Conservation (phyloP, 2,888 invertebrate genomes). For the Brenthis ino region DNA sequence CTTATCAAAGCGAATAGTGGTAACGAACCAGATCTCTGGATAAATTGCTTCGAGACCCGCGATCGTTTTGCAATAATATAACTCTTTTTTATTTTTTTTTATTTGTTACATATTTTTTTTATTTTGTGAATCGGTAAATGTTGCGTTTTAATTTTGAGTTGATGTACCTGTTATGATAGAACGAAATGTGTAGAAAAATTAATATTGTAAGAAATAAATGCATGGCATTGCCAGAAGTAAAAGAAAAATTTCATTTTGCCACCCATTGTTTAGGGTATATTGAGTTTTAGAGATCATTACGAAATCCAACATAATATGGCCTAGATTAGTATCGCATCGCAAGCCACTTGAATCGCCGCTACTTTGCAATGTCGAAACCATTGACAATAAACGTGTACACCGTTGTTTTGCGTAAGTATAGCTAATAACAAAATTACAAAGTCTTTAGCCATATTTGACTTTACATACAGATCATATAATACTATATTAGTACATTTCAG, state of each 20-base stretch:
- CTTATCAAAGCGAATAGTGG: conserved; percentile 64
- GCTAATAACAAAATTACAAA: conserved; percentile 30
- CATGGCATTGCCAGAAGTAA: conserved; percentile 60
- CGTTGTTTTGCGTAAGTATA: conserved; percentile 63
- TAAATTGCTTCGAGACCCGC: conserved; percentile 55
- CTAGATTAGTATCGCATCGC: conserved; percentile 68
- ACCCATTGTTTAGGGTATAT: conserved; percentile 48
- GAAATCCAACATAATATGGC: conserved; percentile 71
- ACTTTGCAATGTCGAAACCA: conserved; percentile 57
- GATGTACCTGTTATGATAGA: conserved; percentile 77
- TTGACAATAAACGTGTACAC: conserved; percentile 66
- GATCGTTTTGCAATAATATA: conserved; percentile 68
- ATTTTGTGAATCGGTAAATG: conserved; percentile 65
- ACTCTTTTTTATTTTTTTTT: conserved; percentile 55
- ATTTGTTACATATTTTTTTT: conserved; percentile 60
- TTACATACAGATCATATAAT: not conserved
- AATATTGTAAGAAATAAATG: conserved; percentile 58
- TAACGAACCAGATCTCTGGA: conserved; percentile 51
- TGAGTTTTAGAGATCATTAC: conserved; percentile 60
- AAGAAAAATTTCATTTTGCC: conserved; percentile 52
- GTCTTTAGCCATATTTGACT: conserved; percentile 10
- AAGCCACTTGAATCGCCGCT: conserved; percentile 55
- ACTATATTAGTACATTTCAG: not conserved
- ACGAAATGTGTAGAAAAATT: conserved; percentile 51
- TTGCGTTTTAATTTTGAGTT: conserved; percentile 71